Conservation (phyloP, 2,888 invertebrate species). For the Drosophila siamana region DNA sequence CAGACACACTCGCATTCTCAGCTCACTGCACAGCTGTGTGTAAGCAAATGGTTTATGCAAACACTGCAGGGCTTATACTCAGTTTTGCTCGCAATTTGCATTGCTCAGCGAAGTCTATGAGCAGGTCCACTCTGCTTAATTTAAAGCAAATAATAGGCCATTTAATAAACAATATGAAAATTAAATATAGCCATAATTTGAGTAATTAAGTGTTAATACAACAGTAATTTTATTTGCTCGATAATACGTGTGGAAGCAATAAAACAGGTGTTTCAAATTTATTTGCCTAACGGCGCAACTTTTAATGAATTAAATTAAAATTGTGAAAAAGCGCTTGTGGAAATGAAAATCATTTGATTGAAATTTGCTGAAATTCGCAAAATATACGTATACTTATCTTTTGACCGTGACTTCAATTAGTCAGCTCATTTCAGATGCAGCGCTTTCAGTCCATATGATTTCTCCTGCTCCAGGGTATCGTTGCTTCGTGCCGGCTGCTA, state of each 20-base stretch:
- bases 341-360: not conserved
- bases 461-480: slow-evolving; percentile 11
- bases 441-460: too few species aligned
- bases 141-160: not conserved
- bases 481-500: too few species aligned
- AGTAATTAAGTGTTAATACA: not conserved
- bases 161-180: not conserved
- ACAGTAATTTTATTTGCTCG: too few species aligned
- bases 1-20: slow-evolving; percentile 17
- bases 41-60: slow-evolving; percentile 43
- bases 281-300: not conserved
- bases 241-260: too few species aligned
- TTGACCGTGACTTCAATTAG: too few species aligned
- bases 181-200: too few species aligned
- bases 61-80: slow-evolving; percentile 40
- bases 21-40: slow-evolving; percentile 36
- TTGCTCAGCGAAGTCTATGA: not conserved
- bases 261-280: not conserved
- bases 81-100: slow-evolving; percentile 9
- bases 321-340: not conserved
- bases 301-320: not conserved
- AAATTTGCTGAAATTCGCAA: not conserved
- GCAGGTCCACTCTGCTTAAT: not conserved
- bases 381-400: not conserved
- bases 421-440: too few species aligned